Evolutionary conservation across 2,797 vertebrate species (phyloP).

Genomic region (Xyrichtys novacula): DNA sequence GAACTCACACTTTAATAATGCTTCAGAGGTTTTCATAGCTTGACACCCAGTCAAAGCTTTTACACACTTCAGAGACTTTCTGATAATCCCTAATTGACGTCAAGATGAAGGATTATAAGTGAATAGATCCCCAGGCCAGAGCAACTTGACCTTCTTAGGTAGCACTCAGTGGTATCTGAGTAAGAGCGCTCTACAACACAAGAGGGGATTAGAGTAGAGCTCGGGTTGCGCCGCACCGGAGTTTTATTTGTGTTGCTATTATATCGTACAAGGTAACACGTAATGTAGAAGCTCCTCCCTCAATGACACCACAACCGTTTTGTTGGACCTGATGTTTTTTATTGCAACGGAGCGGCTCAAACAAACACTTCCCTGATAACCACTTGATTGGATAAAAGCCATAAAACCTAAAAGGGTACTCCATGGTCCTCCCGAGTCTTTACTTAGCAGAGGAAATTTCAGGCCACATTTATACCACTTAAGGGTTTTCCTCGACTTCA

Average conservation of each 20-base stretch:
- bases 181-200: background rate
- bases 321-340: no score
- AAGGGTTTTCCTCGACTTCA: conserved; percentile 4
- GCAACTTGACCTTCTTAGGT: background rate
- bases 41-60: no score
- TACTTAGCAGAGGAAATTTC: background rate
- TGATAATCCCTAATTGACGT: no score
- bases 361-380: background rate
- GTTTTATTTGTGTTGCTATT: background rate
- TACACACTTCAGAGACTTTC: no score
- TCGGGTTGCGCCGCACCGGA: background rate
- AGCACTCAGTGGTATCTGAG: background rate
- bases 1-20: no score
- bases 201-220: background rate
- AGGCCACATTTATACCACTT: background rate
- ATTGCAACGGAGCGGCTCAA: background rate
- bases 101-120: background rate
- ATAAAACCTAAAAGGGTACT: background rate
- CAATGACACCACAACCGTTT: background rate
- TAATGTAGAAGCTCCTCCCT: background rate
- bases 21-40: no score
- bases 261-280: background rate
- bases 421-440: background rate
- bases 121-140: background rate
- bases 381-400: background rate